Conservation (phyloP, 2,888 invertebrate species). For the Papilio protenor region DNA sequence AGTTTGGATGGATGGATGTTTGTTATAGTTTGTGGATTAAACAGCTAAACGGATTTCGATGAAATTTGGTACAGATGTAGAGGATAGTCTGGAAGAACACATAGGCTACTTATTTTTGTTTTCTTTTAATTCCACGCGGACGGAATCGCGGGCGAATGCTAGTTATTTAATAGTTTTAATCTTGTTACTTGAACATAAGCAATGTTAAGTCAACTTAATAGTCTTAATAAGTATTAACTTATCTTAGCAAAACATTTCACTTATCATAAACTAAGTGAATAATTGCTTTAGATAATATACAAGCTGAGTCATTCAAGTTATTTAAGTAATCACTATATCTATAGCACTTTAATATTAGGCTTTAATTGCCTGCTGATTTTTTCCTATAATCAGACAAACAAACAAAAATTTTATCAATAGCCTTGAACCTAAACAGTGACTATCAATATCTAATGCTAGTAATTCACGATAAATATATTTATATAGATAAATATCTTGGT, state of each 20-base stretch:
- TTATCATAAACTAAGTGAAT: not conserved
- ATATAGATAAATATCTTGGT: constrained; percentile 18
- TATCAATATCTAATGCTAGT: constrained; percentile 20
- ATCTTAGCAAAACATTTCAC: not conserved
- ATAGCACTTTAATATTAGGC: not conserved
- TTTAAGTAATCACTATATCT: not conserved
- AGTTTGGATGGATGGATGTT: no score
- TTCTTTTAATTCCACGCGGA: no score
- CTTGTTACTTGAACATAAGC: no score
- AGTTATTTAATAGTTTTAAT: no score
- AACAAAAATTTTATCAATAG: not conserved
- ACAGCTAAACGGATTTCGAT: no score
- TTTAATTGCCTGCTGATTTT: not conserved
- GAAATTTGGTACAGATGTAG: no score
- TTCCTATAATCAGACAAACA: not conserved
- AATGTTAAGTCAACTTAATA: not conserved
- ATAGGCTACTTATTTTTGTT: no score
- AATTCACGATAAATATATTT: constrained; percentile 3
- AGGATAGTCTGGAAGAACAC: no score
- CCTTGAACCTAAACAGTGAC: constrained; percentile 28
- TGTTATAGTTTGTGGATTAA: no score
- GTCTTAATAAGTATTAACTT: not conserved
- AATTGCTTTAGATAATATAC: not conserved
- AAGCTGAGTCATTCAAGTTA: not conserved
- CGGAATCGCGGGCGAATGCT: no score